Base-by-base conservation (phyloP, 2,797 vertebrate genomes). In the Danio aesculapii region DNA sequence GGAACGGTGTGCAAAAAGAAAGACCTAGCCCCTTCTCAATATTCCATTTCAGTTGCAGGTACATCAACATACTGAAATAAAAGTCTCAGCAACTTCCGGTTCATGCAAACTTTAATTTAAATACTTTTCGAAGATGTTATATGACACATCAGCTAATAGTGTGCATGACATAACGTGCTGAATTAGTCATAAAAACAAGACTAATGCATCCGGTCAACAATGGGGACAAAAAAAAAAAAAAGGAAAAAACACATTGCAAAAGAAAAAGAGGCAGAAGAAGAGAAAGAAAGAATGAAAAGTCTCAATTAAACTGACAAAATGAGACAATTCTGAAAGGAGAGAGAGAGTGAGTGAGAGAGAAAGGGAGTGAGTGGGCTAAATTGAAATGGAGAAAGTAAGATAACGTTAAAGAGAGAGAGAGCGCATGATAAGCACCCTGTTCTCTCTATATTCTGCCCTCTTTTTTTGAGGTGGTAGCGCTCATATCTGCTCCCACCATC, bases 401-500 rank as follows among this genome's bases (percentile, higher is more conserved):
- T 41, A 72, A 46, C 9, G n/a, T 14, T 19, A 43, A n/a, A 59
- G 52, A 68, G 62, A 30, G 46, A 62, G 39, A 69, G 14, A 55
- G 44, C 19, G 17, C 43, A 66, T 39, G 17, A 17, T 30, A 17
- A 57, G 41, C 19, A 43, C 13, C 53, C 52, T 57, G 62, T 74
- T 74, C 50, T 64, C 11, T 6, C 19, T 55, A 66, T 66, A 59
- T 73, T 79, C 84, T 88, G 85, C 83, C 86, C 87, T 88, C 86
- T 82, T 85, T 89, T 30, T 30, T 86, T 89, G 75, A 59, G 62
- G 62, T 68, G 83, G 87, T 89, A 89, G 80, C 83, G 81, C 62
- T 49, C 75, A 82, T 91, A 91, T 92, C 88, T 89, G 85, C 86
- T 84, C 82, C 84, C 85, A 83, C 90, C 91, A 93, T 92, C 91